phyloP scores from a whole-genome alignment of 2,797 vertebrate species.

The Neoniphon sammara region DNA sequence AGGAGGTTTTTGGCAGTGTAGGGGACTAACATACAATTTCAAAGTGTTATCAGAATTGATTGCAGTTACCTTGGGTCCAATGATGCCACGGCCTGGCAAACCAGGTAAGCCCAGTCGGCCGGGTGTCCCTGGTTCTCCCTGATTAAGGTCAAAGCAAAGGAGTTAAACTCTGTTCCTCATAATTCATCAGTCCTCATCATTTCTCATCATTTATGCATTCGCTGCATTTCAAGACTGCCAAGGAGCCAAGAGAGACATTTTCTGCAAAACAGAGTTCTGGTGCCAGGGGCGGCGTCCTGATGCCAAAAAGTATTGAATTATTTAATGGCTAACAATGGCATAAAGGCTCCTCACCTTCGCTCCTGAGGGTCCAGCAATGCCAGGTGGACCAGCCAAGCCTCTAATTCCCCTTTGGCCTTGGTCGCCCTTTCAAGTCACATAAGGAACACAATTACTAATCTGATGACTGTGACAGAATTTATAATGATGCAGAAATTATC shows the following conservation, averaged over 20 bases:
- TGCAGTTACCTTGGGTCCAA: conserved; percentile 87
- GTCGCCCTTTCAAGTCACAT: conserved; percentile 83
- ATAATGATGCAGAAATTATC: neutral
- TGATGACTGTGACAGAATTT: neutral
- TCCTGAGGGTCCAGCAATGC: conserved; percentile 87
- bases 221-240: neutral
- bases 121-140: conserved; percentile 89
- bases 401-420: conserved; percentile 90
- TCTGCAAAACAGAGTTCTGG: no score
- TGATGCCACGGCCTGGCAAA: conserved; percentile 84
- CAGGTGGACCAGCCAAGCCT: conserved; percentile 86
- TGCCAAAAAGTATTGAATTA: neutral
- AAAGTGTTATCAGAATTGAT: neutral
- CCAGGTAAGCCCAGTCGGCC: conserved; percentile 87
- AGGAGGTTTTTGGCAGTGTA: no score
- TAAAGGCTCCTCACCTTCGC: conserved; percentile 82
- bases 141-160: conserved; percentile 28
- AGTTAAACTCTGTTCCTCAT: neutral
- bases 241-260: no score
- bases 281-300: neutral
- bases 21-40: neutral
- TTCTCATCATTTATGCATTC: neutral
- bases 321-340: neutral
- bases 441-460: conserved; percentile 4
- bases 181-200: neutral